phyloP scores from a whole-genome alignment of 2,888 invertebrate species.

The Andrena bucephala region DNA sequence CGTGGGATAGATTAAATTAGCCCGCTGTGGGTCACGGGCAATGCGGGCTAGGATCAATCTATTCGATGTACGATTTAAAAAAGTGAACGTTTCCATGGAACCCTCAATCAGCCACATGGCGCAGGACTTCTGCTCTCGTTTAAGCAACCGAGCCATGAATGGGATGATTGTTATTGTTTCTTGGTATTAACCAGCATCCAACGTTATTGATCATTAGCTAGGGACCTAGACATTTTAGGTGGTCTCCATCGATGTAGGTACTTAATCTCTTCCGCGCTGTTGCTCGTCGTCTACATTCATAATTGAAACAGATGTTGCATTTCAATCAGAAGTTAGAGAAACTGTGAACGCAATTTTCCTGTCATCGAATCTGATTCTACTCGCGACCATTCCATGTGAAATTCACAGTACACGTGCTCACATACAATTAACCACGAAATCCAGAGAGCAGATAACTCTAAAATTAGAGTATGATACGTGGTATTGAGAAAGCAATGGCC shows the following conservation, averaged over 20 bases:
- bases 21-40: slow-evolving; percentile 22
- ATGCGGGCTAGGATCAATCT: slow-evolving; percentile 45
- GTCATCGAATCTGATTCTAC: no score
- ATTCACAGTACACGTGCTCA: no score
- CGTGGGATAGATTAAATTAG: slow-evolving; percentile 37
- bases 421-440: no score
- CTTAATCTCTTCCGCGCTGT: no score
- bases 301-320: no score
- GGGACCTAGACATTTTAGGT: neutral
- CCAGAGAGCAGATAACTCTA: no score
- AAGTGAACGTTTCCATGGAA: slow-evolving; percentile 50
- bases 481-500: no score
- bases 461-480: no score
- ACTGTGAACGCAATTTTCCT: no score
- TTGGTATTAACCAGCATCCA: neutral
- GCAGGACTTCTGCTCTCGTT: slow-evolving; percentile 23
- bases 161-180: slow-evolving; percentile 23
- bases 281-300: no score
- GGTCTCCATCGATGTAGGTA: neutral
- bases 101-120: slow-evolving; percentile 29
- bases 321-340: no score
- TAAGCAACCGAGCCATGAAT: slow-evolving; percentile 32
- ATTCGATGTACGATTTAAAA: slow-evolving; percentile 44
- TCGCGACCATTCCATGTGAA: no score
- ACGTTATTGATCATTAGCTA: neutral